These are phyloP conservation scores for Archivesica marissinica DNA, from an alignment of 1,140 invertebrate species.

Conservation along the genomic window DNA sequence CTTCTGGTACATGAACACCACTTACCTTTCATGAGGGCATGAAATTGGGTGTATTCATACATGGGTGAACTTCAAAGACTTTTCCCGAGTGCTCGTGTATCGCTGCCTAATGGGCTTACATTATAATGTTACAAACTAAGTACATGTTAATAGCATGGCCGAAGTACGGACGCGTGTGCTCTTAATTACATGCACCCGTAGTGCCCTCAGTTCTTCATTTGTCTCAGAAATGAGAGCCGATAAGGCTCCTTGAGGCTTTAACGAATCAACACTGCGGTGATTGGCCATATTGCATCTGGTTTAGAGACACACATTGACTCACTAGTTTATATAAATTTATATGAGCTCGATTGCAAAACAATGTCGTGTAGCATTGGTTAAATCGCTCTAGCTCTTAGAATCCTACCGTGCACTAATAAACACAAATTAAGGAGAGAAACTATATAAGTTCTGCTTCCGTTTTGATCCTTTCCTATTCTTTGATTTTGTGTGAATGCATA, in stretches of 20 bases:
- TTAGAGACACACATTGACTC: no score
- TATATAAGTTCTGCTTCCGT: no score
- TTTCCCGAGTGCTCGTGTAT: constrained; percentile 5
- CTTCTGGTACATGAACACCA: background rate
- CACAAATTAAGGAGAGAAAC: no score
- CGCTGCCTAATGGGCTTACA: constrained; percentile 18
- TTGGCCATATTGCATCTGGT: no score
- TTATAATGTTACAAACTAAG: constrained; percentile 49
- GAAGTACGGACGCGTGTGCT: constrained; percentile 34
- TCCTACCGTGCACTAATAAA: no score
- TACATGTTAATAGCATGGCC: constrained; percentile 48
- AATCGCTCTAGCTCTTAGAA: no score
- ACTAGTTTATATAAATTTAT: no score
- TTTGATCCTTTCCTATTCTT: no score
- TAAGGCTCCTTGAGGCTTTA: background rate
- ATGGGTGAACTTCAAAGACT: constrained; percentile 21
- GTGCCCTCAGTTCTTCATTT: background rate
- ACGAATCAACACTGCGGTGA: no score
- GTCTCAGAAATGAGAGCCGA: background rate
- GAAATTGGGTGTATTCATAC: constrained; percentile 25
- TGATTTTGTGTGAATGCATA: no score
- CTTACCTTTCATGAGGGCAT: constrained; percentile 15
- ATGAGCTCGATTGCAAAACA: no score
- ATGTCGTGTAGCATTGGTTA: no score
- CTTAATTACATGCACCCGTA: constrained; percentile 39